These are phyloP conservation scores for Heliconius ismenius DNA, from an alignment of 2,888 invertebrate genomes.

Conservation along the genomic window DNA sequence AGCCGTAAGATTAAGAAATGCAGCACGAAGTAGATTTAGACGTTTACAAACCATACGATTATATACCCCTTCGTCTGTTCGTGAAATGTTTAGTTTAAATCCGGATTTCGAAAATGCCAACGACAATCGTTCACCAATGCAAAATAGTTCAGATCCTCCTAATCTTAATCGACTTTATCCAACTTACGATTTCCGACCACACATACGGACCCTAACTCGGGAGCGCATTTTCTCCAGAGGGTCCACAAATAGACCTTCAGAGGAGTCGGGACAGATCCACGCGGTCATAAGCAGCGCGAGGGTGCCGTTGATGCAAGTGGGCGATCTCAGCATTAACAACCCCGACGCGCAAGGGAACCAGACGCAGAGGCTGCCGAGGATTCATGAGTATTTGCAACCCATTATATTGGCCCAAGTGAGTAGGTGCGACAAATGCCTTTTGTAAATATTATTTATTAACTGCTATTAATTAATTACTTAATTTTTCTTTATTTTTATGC, in stretches of 20 bases:
- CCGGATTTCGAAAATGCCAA: constrained; percentile 55
- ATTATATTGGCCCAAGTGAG: constrained; percentile 77
- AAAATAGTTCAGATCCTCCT: constrained; percentile 49
- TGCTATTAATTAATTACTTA: too few species aligned
- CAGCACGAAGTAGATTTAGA: constrained; percentile 67
- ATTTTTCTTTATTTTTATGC: not conserved
- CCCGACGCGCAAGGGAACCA: constrained; percentile 54
- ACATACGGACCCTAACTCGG: constrained; percentile 50
- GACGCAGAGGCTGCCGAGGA: constrained; percentile 63
- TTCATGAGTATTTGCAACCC: constrained; percentile 75
- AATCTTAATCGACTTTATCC: constrained; percentile 52
- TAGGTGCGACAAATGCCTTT: constrained; percentile 21
- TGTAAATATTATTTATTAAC: not conserved
- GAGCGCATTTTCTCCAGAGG: constrained; percentile 51
- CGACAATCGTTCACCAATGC: constrained; percentile 51
- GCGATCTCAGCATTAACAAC: constrained; percentile 71
- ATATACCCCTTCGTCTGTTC: constrained; percentile 71
- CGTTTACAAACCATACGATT: constrained; percentile 72
- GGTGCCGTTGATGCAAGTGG: constrained; percentile 83
- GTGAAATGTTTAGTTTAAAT: constrained; percentile 70
- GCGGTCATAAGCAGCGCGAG: constrained; percentile 64
- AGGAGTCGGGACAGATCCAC: constrained; percentile 57
- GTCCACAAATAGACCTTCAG: constrained; percentile 46
- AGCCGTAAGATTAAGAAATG: constrained; percentile 67
- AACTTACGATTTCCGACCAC: constrained; percentile 53